phyloP scores from a whole-genome alignment of 1,140 invertebrate species.

The Aphelinus certus region DNA sequence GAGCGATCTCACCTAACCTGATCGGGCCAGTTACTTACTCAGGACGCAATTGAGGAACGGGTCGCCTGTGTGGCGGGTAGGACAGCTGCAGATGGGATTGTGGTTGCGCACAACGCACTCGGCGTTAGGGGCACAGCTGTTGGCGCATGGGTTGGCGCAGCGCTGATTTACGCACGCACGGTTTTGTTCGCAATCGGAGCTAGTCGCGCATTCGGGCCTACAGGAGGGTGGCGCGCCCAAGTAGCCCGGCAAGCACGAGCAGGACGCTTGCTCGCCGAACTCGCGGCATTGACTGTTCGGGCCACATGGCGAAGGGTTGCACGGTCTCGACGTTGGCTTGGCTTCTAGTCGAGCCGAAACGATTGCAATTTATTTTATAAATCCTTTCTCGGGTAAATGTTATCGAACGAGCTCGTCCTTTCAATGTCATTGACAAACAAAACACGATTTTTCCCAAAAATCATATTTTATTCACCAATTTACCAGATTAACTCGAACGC shows the following conservation, averaged over 20 bases:
- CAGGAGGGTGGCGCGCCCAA: slow-evolving; percentile 79
- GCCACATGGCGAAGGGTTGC: slow-evolving; percentile 76
- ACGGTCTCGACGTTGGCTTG: slow-evolving; percentile 58
- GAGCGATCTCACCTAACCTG: slow-evolving; percentile 44
- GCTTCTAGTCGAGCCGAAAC: no score
- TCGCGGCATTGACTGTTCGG: slow-evolving; percentile 79
- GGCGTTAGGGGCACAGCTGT: slow-evolving; percentile 76
- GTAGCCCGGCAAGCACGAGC: slow-evolving; percentile 74
- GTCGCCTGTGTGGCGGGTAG: slow-evolving; percentile 70
- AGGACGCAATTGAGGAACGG: slow-evolving; percentile 73
- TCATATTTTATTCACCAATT: no score
- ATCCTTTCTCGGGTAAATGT: no score
- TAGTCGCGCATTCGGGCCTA: slow-evolving; percentile 79
- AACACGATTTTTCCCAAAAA: no score
- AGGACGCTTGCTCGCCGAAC: slow-evolving; percentile 71
- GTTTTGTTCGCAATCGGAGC: slow-evolving; percentile 80
- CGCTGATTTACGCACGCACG: slow-evolving; percentile 79
- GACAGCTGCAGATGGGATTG: slow-evolving; percentile 74
- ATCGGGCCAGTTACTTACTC: slow-evolving; percentile 64
- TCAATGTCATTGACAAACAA: no score
- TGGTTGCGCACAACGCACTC: slow-evolving; percentile 70
- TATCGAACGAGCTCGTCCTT: no score
- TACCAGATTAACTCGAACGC: no score
- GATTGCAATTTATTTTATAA: no score
- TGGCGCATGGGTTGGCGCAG: slow-evolving; percentile 82